Conservation (phyloP, 2,797 vertebrate genomes). For the Falco cherrug region DNA sequence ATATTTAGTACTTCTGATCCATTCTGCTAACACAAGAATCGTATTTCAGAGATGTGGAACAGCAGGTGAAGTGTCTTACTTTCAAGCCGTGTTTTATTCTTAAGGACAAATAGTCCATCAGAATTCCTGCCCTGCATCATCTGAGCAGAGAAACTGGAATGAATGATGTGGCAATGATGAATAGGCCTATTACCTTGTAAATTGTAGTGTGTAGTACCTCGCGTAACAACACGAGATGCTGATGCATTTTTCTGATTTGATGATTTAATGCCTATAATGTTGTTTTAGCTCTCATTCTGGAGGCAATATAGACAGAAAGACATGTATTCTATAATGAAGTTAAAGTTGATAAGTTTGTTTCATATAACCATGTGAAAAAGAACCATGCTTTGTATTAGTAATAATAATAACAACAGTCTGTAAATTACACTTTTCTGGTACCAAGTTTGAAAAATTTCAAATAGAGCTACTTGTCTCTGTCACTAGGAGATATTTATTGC, state of each 20-base stretch:
- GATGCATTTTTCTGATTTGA: constrained; percentile 20
- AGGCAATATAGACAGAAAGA: not conserved
- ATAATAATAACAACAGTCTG: not conserved
- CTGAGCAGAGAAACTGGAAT: constrained; percentile 23
- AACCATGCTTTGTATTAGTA: not conserved
- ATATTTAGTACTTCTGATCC: constrained; percentile 1
- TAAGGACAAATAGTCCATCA: constrained; percentile 49
- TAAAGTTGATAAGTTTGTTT: constrained; percentile 6
- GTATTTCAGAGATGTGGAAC: not conserved
- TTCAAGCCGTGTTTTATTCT: constrained; percentile 31
- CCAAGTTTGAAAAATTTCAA: not conserved
- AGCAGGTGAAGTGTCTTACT: constrained; percentile 6
- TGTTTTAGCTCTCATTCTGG: constrained; percentile 21
- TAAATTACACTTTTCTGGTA: not conserved
- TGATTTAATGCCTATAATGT: constrained; percentile 2
- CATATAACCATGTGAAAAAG: not conserved
- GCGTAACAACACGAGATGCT: constrained; percentile 14
- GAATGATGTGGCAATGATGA: constrained; percentile 39
- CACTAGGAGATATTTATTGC: not conserved
- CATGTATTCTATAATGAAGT: not conserved
- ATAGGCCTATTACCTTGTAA: constrained; percentile 58
- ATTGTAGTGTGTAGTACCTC: constrained; percentile 26
- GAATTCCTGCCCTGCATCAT: constrained; percentile 22
- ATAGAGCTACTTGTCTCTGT: not conserved
- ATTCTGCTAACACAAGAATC: not conserved